phyloP scores from a whole-genome alignment of 2,113 vertebrate species.

The Amblyornis subalaris region DNA sequence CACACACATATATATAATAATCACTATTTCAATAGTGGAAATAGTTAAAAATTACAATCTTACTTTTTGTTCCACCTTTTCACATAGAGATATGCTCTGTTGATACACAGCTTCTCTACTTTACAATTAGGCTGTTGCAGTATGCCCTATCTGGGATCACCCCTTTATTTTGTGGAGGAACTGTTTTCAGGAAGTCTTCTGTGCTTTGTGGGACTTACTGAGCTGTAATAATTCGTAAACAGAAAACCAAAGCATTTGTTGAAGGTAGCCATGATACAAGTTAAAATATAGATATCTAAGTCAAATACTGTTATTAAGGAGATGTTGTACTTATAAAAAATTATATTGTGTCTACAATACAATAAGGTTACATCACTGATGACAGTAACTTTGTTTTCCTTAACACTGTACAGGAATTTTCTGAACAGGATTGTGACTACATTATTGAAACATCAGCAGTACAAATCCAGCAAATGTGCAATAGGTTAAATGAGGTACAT shows the following conservation, averaged over 20 bases:
- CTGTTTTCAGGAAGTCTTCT: neutral
- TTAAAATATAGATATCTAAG: neutral
- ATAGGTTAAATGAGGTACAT: neutral
- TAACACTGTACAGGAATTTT: neutral
- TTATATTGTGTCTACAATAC: neutral
- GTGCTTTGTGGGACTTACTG: neutral
- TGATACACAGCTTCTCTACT: neutral
- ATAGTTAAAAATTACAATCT: neutral
- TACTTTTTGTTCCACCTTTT: neutral
- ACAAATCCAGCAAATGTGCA: neutral
- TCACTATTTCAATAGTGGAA: neutral
- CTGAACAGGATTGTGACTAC: neutral
- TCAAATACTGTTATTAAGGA: neutral
- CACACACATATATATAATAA: too few species aligned
- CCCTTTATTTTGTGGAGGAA: neutral
- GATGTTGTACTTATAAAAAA: neutral
- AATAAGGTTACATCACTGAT: neutral
- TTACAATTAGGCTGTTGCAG: neutral
- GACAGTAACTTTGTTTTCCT: neutral
- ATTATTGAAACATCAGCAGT: neutral
- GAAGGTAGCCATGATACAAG: neutral
- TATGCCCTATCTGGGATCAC: neutral
- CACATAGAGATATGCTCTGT: neutral
- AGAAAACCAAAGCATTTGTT: neutral
- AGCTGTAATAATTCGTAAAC: neutral